These are phyloP conservation scores for Podarcis raffonei DNA, from an alignment of 2,113 vertebrate species.

Conservation along the genomic window DNA sequence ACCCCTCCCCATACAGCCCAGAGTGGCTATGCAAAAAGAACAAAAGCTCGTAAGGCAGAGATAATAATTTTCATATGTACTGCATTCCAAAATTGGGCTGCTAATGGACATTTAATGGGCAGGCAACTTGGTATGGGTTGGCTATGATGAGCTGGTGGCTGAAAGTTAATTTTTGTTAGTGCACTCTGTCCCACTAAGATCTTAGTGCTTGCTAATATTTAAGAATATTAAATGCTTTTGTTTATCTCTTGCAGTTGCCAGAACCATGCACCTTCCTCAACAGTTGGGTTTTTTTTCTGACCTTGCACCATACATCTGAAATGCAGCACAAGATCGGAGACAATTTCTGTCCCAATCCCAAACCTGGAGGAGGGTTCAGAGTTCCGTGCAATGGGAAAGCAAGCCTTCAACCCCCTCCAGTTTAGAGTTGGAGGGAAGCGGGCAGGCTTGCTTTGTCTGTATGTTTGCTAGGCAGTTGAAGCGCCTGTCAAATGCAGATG, in stretches of 20 bases:
- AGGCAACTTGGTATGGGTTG: neutral
- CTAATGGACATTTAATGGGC: neutral
- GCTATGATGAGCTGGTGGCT: neutral
- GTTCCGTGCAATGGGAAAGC: too few species aligned
- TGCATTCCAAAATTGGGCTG: neutral
- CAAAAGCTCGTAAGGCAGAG: neutral
- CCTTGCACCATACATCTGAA: neutral
- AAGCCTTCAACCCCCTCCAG: neutral
- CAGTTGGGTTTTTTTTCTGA: neutral
- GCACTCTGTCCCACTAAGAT: neutral
- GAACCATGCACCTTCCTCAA: neutral
- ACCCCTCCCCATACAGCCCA: too few species aligned
- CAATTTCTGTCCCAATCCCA: neutral
- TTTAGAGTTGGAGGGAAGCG: neutral
- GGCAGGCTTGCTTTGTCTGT: neutral
- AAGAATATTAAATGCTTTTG: too few species aligned
- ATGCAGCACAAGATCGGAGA: neutral
- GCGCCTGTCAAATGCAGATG: neutral
- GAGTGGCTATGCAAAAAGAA: neutral
- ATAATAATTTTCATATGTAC: constrained; percentile 10
- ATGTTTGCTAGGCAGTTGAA: neutral
- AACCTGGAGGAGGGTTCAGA: neutral
- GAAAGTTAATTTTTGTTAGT: neutral
- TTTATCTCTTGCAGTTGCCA: neutral
- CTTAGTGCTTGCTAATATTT: too few species aligned